A percentile compares a stretch with the other conserved stretches of the same genome.
These are phyloP conservation scores for Norana najaformis DNA, from an alignment of 2,888 invertebrate genomes.

Conservation along the genomic window DNA sequence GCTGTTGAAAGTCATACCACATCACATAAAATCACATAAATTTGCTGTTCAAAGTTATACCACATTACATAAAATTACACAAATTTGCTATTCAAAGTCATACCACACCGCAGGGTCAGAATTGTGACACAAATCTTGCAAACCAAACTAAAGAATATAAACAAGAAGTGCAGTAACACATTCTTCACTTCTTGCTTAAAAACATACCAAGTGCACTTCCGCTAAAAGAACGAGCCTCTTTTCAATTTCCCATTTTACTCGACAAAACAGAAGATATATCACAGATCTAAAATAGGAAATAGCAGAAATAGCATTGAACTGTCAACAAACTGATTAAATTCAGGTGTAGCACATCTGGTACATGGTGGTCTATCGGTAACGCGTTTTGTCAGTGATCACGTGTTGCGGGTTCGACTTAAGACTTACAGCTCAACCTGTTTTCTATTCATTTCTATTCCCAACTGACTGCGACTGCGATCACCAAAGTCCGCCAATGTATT, in stretches of 20 bases:
- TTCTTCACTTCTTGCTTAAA: background rate
- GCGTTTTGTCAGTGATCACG: too few relatives aligned
- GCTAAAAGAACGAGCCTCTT: background rate
- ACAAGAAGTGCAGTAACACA: background rate
- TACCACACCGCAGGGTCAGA: background rate
- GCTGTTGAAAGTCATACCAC: background rate
- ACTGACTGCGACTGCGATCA: too few relatives aligned
- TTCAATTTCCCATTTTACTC: constrained; percentile 8
- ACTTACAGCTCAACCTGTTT: too few relatives aligned
- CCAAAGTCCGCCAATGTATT: too few relatives aligned
- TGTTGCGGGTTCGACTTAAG: too few relatives aligned
- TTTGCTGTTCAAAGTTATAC: background rate
- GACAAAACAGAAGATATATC: background rate
- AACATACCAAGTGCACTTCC: constrained; percentile 10
- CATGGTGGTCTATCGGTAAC: too few relatives aligned
- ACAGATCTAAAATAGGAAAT: background rate
- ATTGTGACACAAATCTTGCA: background rate
- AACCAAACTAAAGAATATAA: background rate
- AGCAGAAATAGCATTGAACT: background rate
- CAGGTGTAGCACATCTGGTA: background rate
- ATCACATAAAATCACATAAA: background rate
- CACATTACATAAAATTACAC: background rate
- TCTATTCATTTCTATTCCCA: too few relatives aligned
- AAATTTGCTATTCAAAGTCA: background rate
- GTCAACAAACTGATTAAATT: background rate